Percentiles rank a stretch among this genome's conserved stretches.
Evolutionary conservation across 1,140 invertebrate genomes (phyloP).

Genomic region (Sogatella furcifera): DNA sequence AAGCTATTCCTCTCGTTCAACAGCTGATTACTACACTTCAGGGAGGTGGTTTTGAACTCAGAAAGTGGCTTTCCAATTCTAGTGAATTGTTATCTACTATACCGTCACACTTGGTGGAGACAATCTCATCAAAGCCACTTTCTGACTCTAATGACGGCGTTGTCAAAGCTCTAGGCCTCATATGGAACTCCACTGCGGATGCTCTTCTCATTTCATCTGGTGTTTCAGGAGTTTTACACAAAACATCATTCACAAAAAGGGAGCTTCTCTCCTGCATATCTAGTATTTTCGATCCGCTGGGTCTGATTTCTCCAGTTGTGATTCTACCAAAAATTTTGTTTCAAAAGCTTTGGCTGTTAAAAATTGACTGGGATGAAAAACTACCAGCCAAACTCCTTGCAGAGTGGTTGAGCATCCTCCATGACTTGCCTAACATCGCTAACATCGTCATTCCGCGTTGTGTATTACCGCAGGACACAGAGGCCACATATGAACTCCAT

Average conservation of each 20-base stretch:
- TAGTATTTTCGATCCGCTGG: slow-evolving; percentile 28
- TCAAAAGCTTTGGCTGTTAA: slow-evolving; percentile 27
- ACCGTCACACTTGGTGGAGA: neutral
- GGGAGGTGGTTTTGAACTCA: slow-evolving; percentile 20
- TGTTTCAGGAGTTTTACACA: neutral
- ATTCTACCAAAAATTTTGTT: slow-evolving; percentile 31
- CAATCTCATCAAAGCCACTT: neutral
- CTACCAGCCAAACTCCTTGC: neutral
- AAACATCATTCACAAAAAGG: neutral
- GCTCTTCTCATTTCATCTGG: neutral
- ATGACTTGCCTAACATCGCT: neutral
- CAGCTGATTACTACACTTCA: slow-evolving; percentile 18
- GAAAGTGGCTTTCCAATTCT: slow-evolving; percentile 27
- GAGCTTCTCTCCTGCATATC: slow-evolving; percentile 25
- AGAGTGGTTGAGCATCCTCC: neutral
- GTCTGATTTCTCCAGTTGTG: slow-evolving; percentile 29
- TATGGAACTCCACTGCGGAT: slow-evolving; percentile 4
- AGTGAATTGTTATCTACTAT: neutral
- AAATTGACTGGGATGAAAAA: neutral
- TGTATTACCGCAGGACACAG: neutral
- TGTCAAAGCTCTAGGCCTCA: slow-evolving; percentile 10
- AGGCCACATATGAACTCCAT: neutral
- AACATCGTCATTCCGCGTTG: neutral
- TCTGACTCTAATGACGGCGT: neutral
- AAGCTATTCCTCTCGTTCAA: slow-evolving; percentile 14